Base-by-base conservation (phyloP, 2,888 invertebrate genomes). In the Ectemnius cavifrons region DNA sequence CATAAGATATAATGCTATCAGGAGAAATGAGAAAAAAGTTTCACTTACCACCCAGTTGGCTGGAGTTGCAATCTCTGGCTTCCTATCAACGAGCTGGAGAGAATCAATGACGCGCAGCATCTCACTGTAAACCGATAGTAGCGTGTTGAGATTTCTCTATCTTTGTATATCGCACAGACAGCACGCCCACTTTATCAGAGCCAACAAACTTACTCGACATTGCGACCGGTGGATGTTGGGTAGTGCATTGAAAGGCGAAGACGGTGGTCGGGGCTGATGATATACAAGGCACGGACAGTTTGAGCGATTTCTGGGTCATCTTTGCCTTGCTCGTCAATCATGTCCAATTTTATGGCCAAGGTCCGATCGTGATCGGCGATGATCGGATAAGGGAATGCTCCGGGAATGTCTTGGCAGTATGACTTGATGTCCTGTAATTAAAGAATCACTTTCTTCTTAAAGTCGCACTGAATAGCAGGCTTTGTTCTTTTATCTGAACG, bases 181-280 rank as follows among this genome's bases (percentile, higher is more conserved):
- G 18, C 23, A 20, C 11, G 5, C 27, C 14, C 4, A 18, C 27
- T 27, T 14, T 60, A 14, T n/a, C 37, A 8, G 13, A 27, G 16
- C 27, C 11, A 58, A 46, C 20, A 14, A 61, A 93, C 95, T 93
- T 91, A 96, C 96, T 95, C 94, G 80, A 97, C 96, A 91, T 97
- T 97, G 79, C 97, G 93, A 57, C 97, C 97, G 27, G 96, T 96
- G 2, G 96, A 96, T 69, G 95, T 94, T 27, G 97, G 97, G 90
- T 97, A 97, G 72, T 95, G 93, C 93, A 97, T 96, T 64, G 95
- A 94, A 47, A 97, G 91, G 83, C 96, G 94, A 67, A 97, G 92
- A 84, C 94, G 94, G 88, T 95, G 95, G 86, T 96, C 94, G 4
- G 97, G 96, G 74, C 95, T 96, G 84, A 97, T 94, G 78, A 97